Base-by-base conservation (phyloP, 2,797 vertebrate genomes). In the Rallus crepitans region DNA sequence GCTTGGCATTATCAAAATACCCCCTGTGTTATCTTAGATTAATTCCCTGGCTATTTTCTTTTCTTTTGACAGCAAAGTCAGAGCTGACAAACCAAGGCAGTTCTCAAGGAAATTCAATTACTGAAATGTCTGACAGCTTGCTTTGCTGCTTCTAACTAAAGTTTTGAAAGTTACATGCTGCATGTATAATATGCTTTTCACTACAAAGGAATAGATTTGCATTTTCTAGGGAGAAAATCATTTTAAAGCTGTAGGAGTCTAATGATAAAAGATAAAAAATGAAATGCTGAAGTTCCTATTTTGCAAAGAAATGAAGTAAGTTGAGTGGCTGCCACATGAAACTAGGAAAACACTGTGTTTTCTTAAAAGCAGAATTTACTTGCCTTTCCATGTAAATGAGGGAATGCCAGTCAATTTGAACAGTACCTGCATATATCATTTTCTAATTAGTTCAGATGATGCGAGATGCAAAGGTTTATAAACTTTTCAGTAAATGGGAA, bases 101-200 rank as follows among this genome's bases (percentile, higher is more conserved):
- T 96, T 97, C 97, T 98, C 97, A 97, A 96, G 97, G 97, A 98
- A 97, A 98, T 98, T 98, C 96, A 98, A 97, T 98, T 98, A 97
- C 97, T 95, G 95, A 97, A 98, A 97, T 94, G 91, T 96, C 94
- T 98, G 97, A 98, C 98, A 98, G 97, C 94, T 97, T 93, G 91
- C 94, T 97, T 97, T 97, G 73, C 97, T 97, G 93, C 94, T 96
- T 97, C 97, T 96, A 96, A 96, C 96, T 94, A 90, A 97, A 97
- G 96, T 97, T 97, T 97, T 96, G 96, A 96, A 97, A 98, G 94
- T 96, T 96, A 94, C 92, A 95, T 95, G 90, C 92, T 92, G 93
- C 94, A 94, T 96, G 87, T 96, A 96, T 96, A 97, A 96, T 96
- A 96, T 4, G 56, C 65, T 92, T 97, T 93, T 91, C 83, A 97